Conservation (phyloP, 92 coral and sea anemone species). For the Parazoanthus swiftii region DNA sequence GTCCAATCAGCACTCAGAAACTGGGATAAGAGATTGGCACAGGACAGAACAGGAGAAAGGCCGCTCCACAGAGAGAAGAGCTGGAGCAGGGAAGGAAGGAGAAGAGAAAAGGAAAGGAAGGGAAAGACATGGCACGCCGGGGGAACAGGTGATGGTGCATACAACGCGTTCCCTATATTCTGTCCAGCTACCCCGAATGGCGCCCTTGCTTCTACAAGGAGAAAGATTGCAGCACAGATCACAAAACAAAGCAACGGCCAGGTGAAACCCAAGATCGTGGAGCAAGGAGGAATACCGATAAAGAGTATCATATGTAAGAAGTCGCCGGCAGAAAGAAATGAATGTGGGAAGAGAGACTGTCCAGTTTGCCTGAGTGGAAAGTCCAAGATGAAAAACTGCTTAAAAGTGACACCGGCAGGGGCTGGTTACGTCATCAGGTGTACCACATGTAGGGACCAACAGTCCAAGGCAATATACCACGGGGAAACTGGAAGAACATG, state of each 20-base stretch:
- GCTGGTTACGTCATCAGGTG: slow-evolving; percentile 17
- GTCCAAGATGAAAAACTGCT: too few species aligned
- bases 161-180: not conserved
- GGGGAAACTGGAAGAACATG: too few species aligned
- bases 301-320: not conserved
- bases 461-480: too few species aligned
- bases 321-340: too few species aligned
- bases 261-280: slow-evolving; percentile 6
- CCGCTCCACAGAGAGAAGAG: not conserved
- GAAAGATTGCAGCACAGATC: not conserved
- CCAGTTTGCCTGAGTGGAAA: not conserved
- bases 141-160: not conserved
- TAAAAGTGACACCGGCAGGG: not conserved
- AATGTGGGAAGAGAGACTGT: slow-evolving; percentile 19
- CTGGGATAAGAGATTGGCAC: too few species aligned
- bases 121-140: slow-evolving; percentile 2
- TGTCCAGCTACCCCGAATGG: too few species aligned
- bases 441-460: not conserved
- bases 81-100: not conserved
- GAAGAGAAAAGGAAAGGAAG: not conserved
- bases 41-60: not conserved
- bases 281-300: slow-evolving; percentile 23
- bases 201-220: not conserved
- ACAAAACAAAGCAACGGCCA: not conserved
- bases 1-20: too few species aligned